Percentiles rank a stretch among this genome's conserved stretches.
phyloP scores from a whole-genome alignment of 1,140 invertebrate species.

The Aphaenogaster rudis region DNA sequence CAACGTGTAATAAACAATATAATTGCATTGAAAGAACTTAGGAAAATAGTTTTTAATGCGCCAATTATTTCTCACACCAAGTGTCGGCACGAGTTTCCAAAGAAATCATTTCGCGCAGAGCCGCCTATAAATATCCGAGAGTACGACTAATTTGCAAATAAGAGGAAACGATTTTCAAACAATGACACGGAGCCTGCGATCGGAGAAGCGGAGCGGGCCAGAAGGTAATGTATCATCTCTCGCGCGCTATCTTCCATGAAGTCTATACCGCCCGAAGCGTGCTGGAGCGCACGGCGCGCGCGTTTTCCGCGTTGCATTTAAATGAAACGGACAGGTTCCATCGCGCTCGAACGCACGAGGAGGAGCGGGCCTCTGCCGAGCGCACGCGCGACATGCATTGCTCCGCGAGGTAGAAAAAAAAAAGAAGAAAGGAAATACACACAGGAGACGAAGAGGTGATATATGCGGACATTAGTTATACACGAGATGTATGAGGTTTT shows the following conservation, averaged over 20 bases:
- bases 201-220: not conserved
- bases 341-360: constrained; percentile 15
- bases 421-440: constrained; percentile 22
- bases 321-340: constrained; percentile 35
- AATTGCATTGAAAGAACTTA: not conserved
- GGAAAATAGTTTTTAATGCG: not conserved
- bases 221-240: constrained; percentile 38
- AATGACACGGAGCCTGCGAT: not conserved
- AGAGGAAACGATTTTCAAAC: constrained; percentile 20
- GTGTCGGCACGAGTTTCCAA: not conserved
- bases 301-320: constrained; percentile 49
- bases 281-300: constrained; percentile 15
- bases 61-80: not conserved
- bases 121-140: not conserved
- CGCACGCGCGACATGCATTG: constrained; percentile 29
- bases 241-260: constrained; percentile 30
- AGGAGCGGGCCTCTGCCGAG: not conserved
- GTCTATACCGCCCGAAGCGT: constrained; percentile 11
- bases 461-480: constrained; percentile 83
- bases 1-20: too few species aligned
- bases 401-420: not conserved
- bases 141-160: constrained; percentile 24
- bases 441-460: constrained; percentile 76
- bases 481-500: constrained; percentile 81
- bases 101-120: not conserved